Conservation (phyloP, 2,113 vertebrate genomes). For the Myotis yumanensis region DNA sequence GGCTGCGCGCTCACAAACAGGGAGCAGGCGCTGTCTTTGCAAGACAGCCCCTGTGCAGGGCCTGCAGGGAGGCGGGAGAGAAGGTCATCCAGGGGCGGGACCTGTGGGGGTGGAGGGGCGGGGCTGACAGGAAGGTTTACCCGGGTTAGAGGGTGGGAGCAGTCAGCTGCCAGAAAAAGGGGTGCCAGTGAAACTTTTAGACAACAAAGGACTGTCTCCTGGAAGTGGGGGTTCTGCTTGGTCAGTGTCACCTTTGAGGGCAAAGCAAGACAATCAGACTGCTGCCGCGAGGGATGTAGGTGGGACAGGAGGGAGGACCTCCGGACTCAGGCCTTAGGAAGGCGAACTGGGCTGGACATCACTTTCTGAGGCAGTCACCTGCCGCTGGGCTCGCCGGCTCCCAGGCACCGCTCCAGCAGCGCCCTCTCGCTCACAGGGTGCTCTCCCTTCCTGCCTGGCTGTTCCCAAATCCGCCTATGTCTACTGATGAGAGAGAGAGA, state of each 20-base stretch:
- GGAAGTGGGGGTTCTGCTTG: not conserved
- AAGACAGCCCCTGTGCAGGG: not conserved
- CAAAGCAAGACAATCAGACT: not conserved
- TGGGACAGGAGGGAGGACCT: not conserved
- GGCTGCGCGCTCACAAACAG: slow-evolving; percentile 15
- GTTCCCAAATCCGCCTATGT: not conserved
- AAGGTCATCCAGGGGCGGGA: not conserved
- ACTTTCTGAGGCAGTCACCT: not conserved
- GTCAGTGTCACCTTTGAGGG: not conserved
- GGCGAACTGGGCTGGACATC: not conserved
- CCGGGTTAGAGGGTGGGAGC: not conserved
- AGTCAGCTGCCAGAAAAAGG: not conserved
- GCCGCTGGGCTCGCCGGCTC: not conserved
- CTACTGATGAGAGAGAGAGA: not conserved
- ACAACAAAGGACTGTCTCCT: not conserved
- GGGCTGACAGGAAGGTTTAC: not conserved
- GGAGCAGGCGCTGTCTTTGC: not conserved
- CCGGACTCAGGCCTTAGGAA: not conserved
- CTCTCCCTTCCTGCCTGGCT: not conserved
- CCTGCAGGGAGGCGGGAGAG: not conserved
- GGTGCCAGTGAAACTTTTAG: not conserved
- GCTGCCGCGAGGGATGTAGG: not conserved
- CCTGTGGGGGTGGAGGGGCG: not conserved
- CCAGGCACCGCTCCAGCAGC: no score
- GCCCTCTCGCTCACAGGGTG: not conserved